Percentiles rank a stretch among this genome's conserved stretches.
Evolutionary conservation across 1,140 invertebrate genomes (phyloP).

Genomic region (Aricia agestis): DNA sequence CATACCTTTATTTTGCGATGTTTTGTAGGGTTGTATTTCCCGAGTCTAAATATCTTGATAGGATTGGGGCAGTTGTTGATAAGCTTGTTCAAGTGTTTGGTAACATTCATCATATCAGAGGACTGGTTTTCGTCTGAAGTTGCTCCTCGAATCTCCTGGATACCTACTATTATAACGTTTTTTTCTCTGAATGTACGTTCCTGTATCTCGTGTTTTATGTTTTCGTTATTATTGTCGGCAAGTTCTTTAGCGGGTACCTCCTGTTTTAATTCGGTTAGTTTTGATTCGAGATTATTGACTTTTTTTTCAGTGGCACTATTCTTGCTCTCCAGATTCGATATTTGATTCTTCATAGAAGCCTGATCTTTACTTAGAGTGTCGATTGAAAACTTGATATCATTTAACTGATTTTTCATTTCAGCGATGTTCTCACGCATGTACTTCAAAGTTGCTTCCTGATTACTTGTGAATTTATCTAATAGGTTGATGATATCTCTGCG

Average conservation of each 20-base stretch:
- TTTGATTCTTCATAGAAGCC: conserved; percentile 11
- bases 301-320: neutral
- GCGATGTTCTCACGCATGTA: conserved; percentile 7
- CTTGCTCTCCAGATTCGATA: conserved; percentile 2
- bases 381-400: neutral
- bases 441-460: conserved; percentile 14
- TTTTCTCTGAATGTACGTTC: conserved; percentile 16
- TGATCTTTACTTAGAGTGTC: neutral
- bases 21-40: conserved; percentile 25
- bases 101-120: conserved; percentile 21
- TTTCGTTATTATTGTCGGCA: neutral
- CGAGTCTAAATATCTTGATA: conserved; percentile 22
- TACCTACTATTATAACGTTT: conserved; percentile 26
- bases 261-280: neutral
- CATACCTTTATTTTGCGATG: conserved; percentile 24
- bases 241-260: neutral
- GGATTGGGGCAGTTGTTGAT: conserved; percentile 20
- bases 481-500: conserved; percentile 8
- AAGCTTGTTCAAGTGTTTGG: conserved; percentile 16
- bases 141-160: conserved; percentile 17
- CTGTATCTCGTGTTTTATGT: conserved; percentile 1
- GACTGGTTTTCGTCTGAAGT: conserved; percentile 10
- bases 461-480: conserved; percentile 6
- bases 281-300: neutral
- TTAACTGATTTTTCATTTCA: neutral